These are phyloP conservation scores for Hydropsyche betteni DNA, from an alignment of 2,888 invertebrate species.

Conservation along the genomic window DNA sequence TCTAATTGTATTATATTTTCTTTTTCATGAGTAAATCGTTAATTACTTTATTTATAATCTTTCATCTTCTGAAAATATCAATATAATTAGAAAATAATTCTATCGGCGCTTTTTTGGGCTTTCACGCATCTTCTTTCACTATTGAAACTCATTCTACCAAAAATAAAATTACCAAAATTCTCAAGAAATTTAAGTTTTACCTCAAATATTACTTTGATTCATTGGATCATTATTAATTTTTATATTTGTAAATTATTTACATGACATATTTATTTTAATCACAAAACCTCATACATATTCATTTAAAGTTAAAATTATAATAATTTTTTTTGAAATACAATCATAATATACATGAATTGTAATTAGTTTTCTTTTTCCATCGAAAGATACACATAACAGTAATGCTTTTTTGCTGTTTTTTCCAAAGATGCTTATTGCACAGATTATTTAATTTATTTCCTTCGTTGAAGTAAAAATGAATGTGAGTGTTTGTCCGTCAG, in stretches of 20 bases:
- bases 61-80: neutral
- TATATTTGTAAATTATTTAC: too few species aligned
- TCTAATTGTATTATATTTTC: slow-evolving; percentile 52
- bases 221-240: slow-evolving; percentile 14
- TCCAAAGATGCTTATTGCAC: slow-evolving; percentile 30
- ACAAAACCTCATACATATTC: too few species aligned
- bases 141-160: neutral
- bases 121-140: slow-evolving; percentile 5
- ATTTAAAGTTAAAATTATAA: too few species aligned
- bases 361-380: too few species aligned
- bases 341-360: too few species aligned
- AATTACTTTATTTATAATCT: neutral
- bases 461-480: neutral
- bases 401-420: neutral
- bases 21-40: slow-evolving; percentile 53
- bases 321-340: too few species aligned
- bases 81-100: neutral
- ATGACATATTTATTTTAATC: too few species aligned
- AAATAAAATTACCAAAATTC: slow-evolving; percentile 38
- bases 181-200: slow-evolving; percentile 45
- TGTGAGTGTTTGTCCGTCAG: neutral
- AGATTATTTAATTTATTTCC: slow-evolving; percentile 50
- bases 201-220: slow-evolving; percentile 44
- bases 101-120: neutral
- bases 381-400: slow-evolving; percentile 34